Conservation (phyloP, 2,888 invertebrate species). For the Altica lythri region DNA sequence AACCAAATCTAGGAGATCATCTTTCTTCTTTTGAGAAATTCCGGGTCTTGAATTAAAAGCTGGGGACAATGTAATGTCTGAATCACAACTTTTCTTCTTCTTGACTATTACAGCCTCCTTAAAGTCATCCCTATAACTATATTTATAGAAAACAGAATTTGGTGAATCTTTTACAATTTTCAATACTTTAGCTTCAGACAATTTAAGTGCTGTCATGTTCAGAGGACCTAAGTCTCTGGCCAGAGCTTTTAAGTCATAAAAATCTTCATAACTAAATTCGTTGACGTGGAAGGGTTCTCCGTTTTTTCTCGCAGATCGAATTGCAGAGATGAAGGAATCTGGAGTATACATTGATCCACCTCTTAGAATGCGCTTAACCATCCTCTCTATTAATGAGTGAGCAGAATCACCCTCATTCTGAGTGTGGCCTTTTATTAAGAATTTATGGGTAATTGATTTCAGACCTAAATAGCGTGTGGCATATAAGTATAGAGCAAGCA, state of each 20-base stretch:
- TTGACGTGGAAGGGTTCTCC: constrained; percentile 21
- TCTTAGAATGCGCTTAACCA: background rate
- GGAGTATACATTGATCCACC: background rate
- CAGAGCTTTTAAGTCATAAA: constrained; percentile 22
- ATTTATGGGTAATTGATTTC: constrained; percentile 1
- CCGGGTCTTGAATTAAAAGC: background rate
- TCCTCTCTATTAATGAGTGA: background rate
- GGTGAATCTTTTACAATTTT: constrained; percentile 1
- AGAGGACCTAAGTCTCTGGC: constrained; percentile 18
- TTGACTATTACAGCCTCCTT: background rate
- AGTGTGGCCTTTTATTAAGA: constrained; percentile 1
- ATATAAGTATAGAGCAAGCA: background rate
- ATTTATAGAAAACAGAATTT: constrained; percentile 15
- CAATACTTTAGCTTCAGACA: constrained; percentile 8
- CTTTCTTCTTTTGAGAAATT: constrained; percentile 4
- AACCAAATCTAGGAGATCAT: background rate
- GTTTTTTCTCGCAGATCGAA: constrained; percentile 14
- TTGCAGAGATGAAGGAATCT: background rate
- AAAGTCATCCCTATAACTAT: background rate
- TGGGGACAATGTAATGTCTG: background rate
- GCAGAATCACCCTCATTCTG: constrained; percentile 1
- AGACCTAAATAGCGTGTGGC: background rate
- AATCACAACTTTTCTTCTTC: background rate
- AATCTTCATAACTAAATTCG: constrained; percentile 20
- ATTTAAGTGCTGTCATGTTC: constrained; percentile 12